Evolutionary conservation across 2,888 invertebrate species (phyloP).

Genomic region (Erannis defoliaria): DNA sequence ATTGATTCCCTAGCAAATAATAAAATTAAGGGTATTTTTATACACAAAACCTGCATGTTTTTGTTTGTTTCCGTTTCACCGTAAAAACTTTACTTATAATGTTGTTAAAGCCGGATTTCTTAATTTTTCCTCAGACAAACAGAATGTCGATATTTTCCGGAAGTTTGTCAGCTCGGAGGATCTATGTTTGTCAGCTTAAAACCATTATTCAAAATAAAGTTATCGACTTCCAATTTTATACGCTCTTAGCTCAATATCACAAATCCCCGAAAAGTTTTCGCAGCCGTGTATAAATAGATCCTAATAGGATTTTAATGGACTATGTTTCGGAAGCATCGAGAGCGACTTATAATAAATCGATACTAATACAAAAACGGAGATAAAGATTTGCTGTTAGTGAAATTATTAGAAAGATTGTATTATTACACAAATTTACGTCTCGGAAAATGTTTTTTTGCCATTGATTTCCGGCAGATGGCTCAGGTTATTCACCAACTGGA

Average conservation of each 20-base stretch:
- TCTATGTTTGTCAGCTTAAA: too few species aligned
- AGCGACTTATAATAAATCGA: background rate
- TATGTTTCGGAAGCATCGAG: background rate
- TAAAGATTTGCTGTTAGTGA: conserved; percentile 4
- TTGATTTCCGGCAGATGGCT: too few species aligned
- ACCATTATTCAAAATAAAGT: background rate
- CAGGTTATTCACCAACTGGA: too few species aligned
- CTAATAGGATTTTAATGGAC: conserved; percentile 30
- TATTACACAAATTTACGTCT: too few species aligned
- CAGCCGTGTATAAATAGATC: conserved; percentile 18
- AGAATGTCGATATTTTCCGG: background rate
- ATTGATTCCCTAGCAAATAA: too few species aligned
- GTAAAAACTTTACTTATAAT: too few species aligned
- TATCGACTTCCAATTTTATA: background rate
- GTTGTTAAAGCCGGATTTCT: too few species aligned
- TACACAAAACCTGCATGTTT: too few species aligned
- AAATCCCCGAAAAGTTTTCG: conserved; percentile 4
- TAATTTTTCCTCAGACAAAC: background rate
- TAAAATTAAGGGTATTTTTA: too few species aligned
- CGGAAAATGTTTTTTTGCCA: too few species aligned
- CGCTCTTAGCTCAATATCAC: background rate
- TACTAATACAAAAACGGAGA: background rate
- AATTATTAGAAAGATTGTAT: background rate
- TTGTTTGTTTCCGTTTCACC: too few species aligned
- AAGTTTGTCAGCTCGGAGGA: too few species aligned